These are phyloP conservation scores for Crotalus horridus DNA, from an alignment of 2,113 vertebrate genomes.

Conservation along the genomic window DNA sequence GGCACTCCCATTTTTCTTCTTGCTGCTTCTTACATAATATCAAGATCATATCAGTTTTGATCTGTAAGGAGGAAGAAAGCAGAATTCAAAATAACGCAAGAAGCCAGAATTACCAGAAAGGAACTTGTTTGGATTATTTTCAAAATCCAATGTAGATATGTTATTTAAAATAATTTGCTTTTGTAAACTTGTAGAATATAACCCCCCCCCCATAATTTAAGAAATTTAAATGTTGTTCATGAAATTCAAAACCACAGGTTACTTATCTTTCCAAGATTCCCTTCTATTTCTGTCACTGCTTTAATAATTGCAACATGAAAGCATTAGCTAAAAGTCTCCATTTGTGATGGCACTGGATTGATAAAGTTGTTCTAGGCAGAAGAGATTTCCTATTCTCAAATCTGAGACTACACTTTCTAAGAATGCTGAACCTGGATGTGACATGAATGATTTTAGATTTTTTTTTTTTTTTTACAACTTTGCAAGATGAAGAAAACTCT, in stretches of 20 bases:
- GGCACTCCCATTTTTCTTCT: slow-evolving; percentile 89
- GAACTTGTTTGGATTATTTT: background rate
- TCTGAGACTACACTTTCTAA: background rate
- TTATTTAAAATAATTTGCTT: background rate
- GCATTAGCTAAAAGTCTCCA: background rate
- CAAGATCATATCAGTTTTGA: slow-evolving; percentile 91
- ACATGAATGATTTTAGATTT: background rate
- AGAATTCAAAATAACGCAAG: background rate
- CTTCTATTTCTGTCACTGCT: background rate
- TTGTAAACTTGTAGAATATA: background rate
- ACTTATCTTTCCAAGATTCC: background rate
- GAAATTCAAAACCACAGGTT: background rate
- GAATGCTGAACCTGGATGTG: background rate
- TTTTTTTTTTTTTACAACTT: background rate
- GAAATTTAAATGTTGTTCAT: background rate
- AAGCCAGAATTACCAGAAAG: background rate
- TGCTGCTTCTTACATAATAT: slow-evolving; percentile 90
- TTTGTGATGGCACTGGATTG: background rate
- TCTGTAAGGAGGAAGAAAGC: slow-evolving; percentile 62
- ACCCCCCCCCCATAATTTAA: background rate
- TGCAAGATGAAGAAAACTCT: background rate
- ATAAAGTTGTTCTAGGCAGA: background rate
- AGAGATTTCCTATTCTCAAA: background rate
- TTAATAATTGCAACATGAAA: background rate
- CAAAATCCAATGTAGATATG: background rate